Evolutionary conservation across 2,113 vertebrate species (phyloP), one percentile per base, ranked within the genome.

Genomic region (Ia io): DNA sequence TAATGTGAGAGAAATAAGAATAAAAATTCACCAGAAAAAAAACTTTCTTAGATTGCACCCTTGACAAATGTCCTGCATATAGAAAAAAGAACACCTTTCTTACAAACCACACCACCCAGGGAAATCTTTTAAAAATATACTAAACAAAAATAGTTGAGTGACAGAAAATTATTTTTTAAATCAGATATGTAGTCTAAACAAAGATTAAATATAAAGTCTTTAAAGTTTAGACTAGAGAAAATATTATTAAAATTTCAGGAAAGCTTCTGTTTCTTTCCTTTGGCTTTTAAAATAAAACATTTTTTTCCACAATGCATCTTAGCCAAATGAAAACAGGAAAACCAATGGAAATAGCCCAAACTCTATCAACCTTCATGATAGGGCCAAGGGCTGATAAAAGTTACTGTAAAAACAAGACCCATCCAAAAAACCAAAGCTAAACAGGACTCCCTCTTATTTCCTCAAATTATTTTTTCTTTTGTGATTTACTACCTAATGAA

Each of bases 401-500:
- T 92, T 61, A 42, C 6, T 42, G 11, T 56, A 82, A 94, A 94
- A 93, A 92, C 23, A 93, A 78, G 16, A 77, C 61, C 53, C 91
- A 84, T 40, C 49, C 42, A 42, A 35, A 94, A 93, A 95, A 77
- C 37, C 84, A 82, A 92, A 93, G 51, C 61, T 93, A 95, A 94
- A 88, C 84, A 79, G 49, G 37, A 76, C 23, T 93, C 49, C 37
- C 73, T 95, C 82, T 91, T 73, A 89, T 96, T 91, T 95, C 37
- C 13, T 84, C 42, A 95, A 93, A 85, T 42, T 79, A 65, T 30
- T 76, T 89, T 97, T 89, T 79, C 63, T 87, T 88, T 80, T 80
- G 63, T 91, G 92, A 96, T 95, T 95, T 93, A 92, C 79, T 90
- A 93, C 87, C 84, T 87, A 96, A 59, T 80, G 91, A 96, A 96